Evolutionary conservation across 2,888 invertebrate species (phyloP).

Genomic region (Habrosyne pyritoides): DNA sequence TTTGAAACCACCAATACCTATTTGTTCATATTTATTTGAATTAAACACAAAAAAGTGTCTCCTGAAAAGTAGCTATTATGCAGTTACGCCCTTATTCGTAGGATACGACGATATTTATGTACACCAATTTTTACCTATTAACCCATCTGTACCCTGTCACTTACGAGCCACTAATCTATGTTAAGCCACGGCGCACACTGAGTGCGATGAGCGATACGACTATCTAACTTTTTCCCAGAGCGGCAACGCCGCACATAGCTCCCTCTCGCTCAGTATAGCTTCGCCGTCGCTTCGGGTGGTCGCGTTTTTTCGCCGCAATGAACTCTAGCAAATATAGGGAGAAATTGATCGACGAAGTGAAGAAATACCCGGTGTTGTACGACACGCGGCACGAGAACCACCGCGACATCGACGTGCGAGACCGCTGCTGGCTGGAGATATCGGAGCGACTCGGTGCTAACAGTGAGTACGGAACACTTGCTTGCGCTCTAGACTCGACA

Average conservation of each 20-base stretch:
- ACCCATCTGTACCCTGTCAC: constrained; percentile 4
- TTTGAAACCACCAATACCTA: too few relatives aligned
- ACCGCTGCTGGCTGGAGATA: constrained; percentile 76
- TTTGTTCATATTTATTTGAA: too few relatives aligned
- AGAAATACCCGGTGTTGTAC: constrained; percentile 71
- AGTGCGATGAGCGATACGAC: constrained; percentile 57
- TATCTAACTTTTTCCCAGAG: constrained; percentile 30
- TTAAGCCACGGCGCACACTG: constrained; percentile 62
- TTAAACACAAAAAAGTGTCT: too few relatives aligned
- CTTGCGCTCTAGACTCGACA: not conserved
- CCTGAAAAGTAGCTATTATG: too few relatives aligned
- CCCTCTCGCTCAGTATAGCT: constrained; percentile 73
- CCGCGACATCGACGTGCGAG: constrained; percentile 69
- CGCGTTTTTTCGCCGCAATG: constrained; percentile 45
- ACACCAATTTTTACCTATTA: not conserved
- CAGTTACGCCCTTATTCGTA: too few relatives aligned
- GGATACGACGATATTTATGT: not conserved
- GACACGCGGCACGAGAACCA: constrained; percentile 74
- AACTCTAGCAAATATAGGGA: constrained; percentile 59
- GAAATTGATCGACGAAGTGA: constrained; percentile 72
- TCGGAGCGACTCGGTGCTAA: constrained; percentile 67
- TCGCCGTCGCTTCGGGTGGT: constrained; percentile 51
- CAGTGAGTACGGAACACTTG: constrained; percentile 47
- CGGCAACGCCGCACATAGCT: constrained; percentile 65
- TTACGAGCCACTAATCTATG: constrained; percentile 22